A percentile compares a stretch with the other conserved stretches of the same genome.
Evolutionary conservation across 2,888 invertebrate species (phyloP).

Genomic region (Penaeus monodon): DNA sequence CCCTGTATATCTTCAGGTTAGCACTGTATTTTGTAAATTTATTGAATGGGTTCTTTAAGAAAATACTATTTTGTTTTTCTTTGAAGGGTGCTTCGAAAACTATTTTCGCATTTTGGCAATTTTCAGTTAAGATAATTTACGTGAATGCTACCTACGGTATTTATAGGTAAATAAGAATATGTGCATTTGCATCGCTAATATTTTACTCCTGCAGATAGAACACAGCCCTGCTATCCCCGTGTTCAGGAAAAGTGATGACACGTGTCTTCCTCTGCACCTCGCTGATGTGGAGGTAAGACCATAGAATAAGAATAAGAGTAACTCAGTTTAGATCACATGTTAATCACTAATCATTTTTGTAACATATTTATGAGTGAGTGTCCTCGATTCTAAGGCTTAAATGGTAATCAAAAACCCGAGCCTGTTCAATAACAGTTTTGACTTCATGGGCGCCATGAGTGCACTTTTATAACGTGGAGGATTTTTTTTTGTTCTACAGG

Average conservation of each 20-base stretch:
- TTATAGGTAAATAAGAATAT: no score
- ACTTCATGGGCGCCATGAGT: background rate
- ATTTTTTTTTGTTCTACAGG: background rate
- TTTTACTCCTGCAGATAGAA: constrained; percentile 30
- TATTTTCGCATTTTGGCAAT: no score
- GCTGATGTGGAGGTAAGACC: constrained; percentile 42
- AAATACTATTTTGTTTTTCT: no score
- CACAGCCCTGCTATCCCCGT: constrained; percentile 40
- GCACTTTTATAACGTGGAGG: background rate
- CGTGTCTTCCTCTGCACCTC: constrained; percentile 29
- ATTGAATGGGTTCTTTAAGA: background rate
- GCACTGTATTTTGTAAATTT: background rate
- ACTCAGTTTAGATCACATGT: background rate
- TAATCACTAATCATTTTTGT: background rate
- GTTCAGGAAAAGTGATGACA: background rate
- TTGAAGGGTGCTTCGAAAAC: no score
- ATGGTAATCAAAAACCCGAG: no score
- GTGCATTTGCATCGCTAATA: background rate
- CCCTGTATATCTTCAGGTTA: constrained; percentile 45
- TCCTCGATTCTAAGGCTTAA: no score
- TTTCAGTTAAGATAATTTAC: no score
- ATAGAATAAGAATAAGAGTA: background rate
- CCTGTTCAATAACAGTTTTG: no score
- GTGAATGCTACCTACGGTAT: no score
- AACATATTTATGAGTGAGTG: background rate